Evolutionary conservation across 2,113 vertebrate species (phyloP).

Genomic region (Thunnus thynnus): DNA sequence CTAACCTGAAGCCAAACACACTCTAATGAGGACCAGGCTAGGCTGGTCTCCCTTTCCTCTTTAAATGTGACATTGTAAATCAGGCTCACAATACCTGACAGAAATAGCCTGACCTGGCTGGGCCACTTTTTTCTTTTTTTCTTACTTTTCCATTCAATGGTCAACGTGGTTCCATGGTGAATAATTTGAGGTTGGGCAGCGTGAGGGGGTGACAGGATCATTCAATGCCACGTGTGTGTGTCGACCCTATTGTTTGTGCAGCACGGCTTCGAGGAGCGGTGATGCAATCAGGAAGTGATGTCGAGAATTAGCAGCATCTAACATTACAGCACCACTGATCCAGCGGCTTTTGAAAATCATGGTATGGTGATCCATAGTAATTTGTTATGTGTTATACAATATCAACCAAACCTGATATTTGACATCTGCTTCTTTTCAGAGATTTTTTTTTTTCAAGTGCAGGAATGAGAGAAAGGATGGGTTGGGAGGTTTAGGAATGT

Average conservation of each 20-base stretch:
- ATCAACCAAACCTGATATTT: constrained; percentile 61
- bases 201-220: constrained; percentile 9
- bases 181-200: constrained; percentile 36
- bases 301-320: constrained; percentile 66
- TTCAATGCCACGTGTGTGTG: constrained; percentile 9
- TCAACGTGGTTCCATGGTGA: constrained; percentile 48
- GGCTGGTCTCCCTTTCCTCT: constrained; percentile 35
- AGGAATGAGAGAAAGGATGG: constrained; percentile 1
- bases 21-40: constrained; percentile 81
- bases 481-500: constrained; percentile 58
- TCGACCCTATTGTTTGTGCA: constrained; percentile 54
- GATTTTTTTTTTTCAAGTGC: constrained; percentile 10
- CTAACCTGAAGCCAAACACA: constrained; percentile 72
- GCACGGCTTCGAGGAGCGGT: constrained; percentile 40
- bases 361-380: constrained; percentile 55
- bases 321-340: constrained; percentile 67
- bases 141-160: not conserved
- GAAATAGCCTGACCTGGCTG: constrained; percentile 60
- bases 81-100: constrained; percentile 66
- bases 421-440: constrained; percentile 81
- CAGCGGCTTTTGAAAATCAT: constrained; percentile 64
- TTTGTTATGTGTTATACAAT: constrained; percentile 69
- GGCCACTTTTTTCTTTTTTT: not conserved
- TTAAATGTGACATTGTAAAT: constrained; percentile 77
- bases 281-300: constrained; percentile 75